Evolutionary conservation across 1,140 invertebrate genomes (phyloP).

Genomic region (Acromyrmex heyeri): DNA sequence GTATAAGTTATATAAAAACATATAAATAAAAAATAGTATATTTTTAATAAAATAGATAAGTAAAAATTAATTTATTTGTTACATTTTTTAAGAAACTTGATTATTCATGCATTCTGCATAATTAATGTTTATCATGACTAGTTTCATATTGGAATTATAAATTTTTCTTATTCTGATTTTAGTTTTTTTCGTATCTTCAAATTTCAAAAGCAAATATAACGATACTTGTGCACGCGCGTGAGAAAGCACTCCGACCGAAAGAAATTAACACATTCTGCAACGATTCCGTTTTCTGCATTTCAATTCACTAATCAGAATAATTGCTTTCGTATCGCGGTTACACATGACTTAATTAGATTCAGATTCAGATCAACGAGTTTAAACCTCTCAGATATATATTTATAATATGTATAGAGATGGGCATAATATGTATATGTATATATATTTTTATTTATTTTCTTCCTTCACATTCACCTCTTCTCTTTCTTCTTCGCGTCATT

Average conservation of each 20-base stretch:
- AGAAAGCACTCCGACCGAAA: conserved; percentile 40
- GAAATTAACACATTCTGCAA: conserved; percentile 40
- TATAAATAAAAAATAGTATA: no score
- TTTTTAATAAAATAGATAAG: no score
- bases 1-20: no score
- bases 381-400: conserved; percentile 59
- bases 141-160: neutral
- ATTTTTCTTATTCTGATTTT: neutral
- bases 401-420: conserved; percentile 62
- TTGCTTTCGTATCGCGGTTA: conserved; percentile 21
- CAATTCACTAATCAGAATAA: conserved; percentile 7
- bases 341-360: conserved; percentile 57
- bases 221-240: neutral
- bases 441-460: conserved; percentile 57
- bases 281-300: neutral
- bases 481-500: neutral
- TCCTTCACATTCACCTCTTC: neutral
- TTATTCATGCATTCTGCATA: neutral
- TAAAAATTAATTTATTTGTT: neutral
- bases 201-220: neutral
- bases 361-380: conserved; percentile 42
- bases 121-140: neutral
- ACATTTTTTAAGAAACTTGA: neutral
- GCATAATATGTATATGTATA: conserved; percentile 40
- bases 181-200: neutral